Conservation (phyloP, 2,888 invertebrate species). For the Cybosia mesomella region DNA sequence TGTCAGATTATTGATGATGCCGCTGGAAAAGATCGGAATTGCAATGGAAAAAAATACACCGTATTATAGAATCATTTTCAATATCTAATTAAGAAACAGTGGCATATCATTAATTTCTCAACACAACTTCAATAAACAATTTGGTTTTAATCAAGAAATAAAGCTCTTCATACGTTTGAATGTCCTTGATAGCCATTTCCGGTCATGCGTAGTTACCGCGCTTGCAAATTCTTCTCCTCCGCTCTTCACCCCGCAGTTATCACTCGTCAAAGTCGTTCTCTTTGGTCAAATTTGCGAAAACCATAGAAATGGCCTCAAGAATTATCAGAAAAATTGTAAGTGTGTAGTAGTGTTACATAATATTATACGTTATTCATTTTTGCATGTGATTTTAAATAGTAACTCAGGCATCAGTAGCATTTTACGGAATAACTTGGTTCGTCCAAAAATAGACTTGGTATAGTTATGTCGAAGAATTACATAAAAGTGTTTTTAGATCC, state of each 20-base stretch:
- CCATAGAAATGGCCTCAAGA: constrained; percentile 85
- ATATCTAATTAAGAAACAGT: not conserved
- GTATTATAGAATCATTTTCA: not conserved
- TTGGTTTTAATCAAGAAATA: constrained; percentile 1
- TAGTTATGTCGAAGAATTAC: constrained; percentile 87
- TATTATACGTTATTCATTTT: constrained; percentile 57
- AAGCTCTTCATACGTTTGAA: not conserved
- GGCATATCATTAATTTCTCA: not conserved
- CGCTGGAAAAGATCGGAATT: not conserved
- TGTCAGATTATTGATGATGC: not conserved
- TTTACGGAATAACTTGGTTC: constrained; percentile 65
- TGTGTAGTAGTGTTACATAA: constrained; percentile 71
- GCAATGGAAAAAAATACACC: not conserved
- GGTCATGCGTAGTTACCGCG: constrained; percentile 83
- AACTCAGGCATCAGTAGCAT: constrained; percentile 52
- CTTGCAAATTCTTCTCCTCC: constrained; percentile 74
- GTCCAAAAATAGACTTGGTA: constrained; percentile 85
- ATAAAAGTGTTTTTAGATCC: constrained; percentile 85
- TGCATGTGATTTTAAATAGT: constrained; percentile 68
- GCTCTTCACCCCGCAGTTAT: constrained; percentile 73
- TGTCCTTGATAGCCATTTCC: constrained; percentile 69
- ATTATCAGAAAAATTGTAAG: constrained; percentile 86
- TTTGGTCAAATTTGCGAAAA: constrained; percentile 66
- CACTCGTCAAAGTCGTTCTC: constrained; percentile 59
- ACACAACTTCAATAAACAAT: not conserved